Conservation (phyloP, 64 coral and sea anemone species). For the Montipora cactus region DNA sequence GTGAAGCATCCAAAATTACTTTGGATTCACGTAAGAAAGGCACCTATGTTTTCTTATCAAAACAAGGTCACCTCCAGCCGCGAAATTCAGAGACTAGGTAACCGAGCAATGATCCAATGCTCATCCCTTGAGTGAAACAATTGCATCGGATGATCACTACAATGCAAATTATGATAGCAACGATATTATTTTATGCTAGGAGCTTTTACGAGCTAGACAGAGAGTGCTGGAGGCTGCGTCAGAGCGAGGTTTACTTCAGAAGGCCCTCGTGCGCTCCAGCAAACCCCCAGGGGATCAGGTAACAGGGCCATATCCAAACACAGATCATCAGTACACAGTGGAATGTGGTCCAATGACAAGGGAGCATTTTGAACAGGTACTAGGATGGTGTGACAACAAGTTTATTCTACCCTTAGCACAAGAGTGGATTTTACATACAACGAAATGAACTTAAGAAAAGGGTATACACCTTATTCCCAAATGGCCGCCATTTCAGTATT, state of each 20-base stretch:
- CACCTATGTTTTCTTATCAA: no score
- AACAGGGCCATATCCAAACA: slow-evolving; percentile 77
- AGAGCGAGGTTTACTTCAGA: slow-evolving; percentile 66
- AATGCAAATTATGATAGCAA: neutral
- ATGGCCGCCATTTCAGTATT: no score
- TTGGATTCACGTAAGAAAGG: no score
- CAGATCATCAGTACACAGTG: slow-evolving; percentile 78
- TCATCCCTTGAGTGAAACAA: no score
- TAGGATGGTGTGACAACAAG: neutral
- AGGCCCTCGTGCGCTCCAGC: slow-evolving; percentile 5
- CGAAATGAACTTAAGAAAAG: no score
- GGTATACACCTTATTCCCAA: no score
- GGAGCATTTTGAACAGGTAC: slow-evolving; percentile 79
- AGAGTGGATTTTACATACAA: no score
- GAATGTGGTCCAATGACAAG: slow-evolving; percentile 63
- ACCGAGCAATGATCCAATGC: no score
- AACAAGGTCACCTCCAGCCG: no score
- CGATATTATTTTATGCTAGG: slow-evolving; percentile 13
- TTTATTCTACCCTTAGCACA: no score
- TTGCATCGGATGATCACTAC: neutral
- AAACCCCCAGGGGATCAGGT: slow-evolving; percentile 43
- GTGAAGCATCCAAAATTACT: no score
- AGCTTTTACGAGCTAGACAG: slow-evolving; percentile 40
- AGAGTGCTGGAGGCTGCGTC: slow-evolving; percentile 58
- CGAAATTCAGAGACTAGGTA: no score